phyloP scores from a whole-genome alignment of 37 sponge, comb jelly and placozoan species.

The Spongia lamella region DNA sequence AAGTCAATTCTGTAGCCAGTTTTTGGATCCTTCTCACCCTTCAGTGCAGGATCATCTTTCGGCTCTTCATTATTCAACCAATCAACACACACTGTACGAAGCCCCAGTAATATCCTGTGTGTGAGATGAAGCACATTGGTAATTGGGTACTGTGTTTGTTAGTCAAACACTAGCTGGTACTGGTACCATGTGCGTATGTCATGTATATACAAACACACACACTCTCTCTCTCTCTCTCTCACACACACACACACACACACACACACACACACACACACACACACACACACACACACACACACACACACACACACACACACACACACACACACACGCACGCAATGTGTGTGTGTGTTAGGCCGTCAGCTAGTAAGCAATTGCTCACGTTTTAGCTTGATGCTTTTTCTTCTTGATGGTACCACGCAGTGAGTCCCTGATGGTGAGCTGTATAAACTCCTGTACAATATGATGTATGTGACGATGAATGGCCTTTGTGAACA shows the following conservation, averaged over 20 bases:
- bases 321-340: too few relatives aligned
- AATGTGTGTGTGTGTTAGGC: too few relatives aligned
- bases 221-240: background rate
- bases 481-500: constrained; percentile 78
- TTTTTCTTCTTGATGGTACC: constrained; percentile 90
- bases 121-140: background rate
- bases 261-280: background rate
- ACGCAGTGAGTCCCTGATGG: constrained; percentile 83
- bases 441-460: constrained; percentile 90
- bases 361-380: too few relatives aligned
- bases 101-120: constrained; percentile 82
- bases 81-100: constrained; percentile 95
- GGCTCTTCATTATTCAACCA: constrained; percentile 90
- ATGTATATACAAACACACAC: background rate
- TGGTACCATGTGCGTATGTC: too few relatives aligned
- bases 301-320: too few relatives aligned
- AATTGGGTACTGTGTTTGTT: too few relatives aligned
- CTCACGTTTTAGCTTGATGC: constrained; percentile 86
- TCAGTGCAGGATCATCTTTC: constrained; percentile 88
- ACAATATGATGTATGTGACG: constrained; percentile 71
- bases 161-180: too few relatives aligned
- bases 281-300: too few relatives aligned
- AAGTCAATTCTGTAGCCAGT: constrained; percentile 79
- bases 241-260: background rate
- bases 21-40: constrained; percentile 97